Conservation (phyloP, 2,888 invertebrate species). For the Pyrochroa serraticornis region DNA sequence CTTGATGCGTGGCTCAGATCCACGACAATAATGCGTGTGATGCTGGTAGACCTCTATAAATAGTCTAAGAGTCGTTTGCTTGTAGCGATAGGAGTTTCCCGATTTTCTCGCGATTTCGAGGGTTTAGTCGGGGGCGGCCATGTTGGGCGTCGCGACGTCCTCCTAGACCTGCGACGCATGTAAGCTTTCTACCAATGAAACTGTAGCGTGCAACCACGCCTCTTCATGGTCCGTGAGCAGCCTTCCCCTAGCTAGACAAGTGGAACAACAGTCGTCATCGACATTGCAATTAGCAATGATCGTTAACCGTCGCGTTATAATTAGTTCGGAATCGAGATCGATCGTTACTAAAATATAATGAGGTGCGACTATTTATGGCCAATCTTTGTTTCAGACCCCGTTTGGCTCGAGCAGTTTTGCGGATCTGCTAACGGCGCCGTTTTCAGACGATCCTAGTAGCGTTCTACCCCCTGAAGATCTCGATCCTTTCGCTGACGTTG, state of each 20-base stretch:
- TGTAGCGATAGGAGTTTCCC: not conserved
- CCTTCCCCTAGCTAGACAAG: slow-evolving; percentile 45
- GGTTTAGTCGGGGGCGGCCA: slow-evolving; percentile 32
- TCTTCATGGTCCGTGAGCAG: slow-evolving; percentile 35
- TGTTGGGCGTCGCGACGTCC: slow-evolving; percentile 50
- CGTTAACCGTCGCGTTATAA: slow-evolving; percentile 12
- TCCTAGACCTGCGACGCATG: slow-evolving; percentile 45
- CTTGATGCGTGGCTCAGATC: slow-evolving; percentile 39
- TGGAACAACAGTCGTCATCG: slow-evolving; percentile 32
- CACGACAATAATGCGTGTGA: slow-evolving; percentile 28
- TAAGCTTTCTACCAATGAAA: slow-evolving; percentile 45
- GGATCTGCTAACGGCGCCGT: slow-evolving; percentile 77
- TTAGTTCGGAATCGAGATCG: slow-evolving; percentile 15
- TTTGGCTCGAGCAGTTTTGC: slow-evolving; percentile 80
- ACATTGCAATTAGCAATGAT: slow-evolving; percentile 18
- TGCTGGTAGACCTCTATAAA: slow-evolving; percentile 19
- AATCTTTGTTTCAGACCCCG: slow-evolving; percentile 66
- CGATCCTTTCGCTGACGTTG: slow-evolving; percentile 77
- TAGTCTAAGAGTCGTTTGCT: slow-evolving; percentile 3
- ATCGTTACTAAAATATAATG: not conserved
- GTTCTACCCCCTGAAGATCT: slow-evolving; percentile 70
- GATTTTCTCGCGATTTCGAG: not conserved
- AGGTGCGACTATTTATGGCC: slow-evolving; percentile 11
- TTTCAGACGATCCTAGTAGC: slow-evolving; percentile 74
- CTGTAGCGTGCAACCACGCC: slow-evolving; percentile 43